Base-by-base conservation (phyloP, 1,140 invertebrate species). In the Megathymus violae region DNA sequence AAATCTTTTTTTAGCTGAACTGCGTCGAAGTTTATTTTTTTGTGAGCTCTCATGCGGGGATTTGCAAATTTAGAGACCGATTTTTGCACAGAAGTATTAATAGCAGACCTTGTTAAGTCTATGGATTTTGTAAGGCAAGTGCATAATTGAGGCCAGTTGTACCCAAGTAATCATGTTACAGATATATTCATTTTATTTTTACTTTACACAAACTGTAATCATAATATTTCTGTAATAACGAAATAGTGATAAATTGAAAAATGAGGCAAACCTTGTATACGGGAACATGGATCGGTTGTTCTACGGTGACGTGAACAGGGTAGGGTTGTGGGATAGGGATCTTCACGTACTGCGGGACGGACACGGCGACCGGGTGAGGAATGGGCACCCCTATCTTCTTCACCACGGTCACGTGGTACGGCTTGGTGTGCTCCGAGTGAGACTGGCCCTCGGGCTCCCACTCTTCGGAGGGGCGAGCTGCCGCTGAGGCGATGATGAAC, bases 381-480 rank as follows among this genome's bases (percentile, higher is more conserved):
- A 96, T 93, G 6, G 94, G 94, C 31, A 96, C 93, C 0, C 94
- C 95, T 47, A 96, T 93, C 84, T 96, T 95, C 79, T 96, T 95
- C 61, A 95, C 93, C 67, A 96, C 94, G 7, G 94, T 94, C 34
- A 95, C 93, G 13, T 95, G 94, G 54, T 95, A 94, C 0, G 94
- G 93, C 74, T 95, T 95, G 0, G 94, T 93, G 78, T 93, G 92
- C 71, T 94, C 94, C 11, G 93, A 89, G 68, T 94, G 93, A 4
- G 94, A 93, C 69, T 89, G 67, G 95, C 97, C 92, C 95, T 97
- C 93, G 93, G 96, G 92, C 94, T 97, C 92, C 96, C 97, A 93
- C 82, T 93, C 80, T 76, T 93, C 79, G 93, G 95, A 90, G 88
- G 94, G 94, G 89, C 94, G 82, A 91, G 93, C 77, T 91, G 93